Base-by-base conservation (phyloP, 2,113 vertebrate species). In the Nycticryphes semicollaris region DNA sequence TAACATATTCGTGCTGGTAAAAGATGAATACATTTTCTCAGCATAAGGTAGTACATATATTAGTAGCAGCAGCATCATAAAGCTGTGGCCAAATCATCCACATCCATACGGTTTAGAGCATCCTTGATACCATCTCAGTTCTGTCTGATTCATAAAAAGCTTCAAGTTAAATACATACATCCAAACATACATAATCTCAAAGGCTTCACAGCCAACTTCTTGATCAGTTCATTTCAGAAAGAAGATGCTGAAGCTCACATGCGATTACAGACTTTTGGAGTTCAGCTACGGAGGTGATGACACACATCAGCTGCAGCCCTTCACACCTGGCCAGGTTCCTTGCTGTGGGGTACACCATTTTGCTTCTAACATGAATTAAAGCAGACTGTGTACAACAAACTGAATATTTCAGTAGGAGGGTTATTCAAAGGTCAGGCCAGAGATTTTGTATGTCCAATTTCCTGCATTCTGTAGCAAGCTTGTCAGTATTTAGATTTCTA, bases 351-450 rank as follows among this genome's bases (percentile, higher is more conserved):
- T n/a, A 35, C 57, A 33, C n/a, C 35, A 17, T 69, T 93, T 84
- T 57, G 27, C 66, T 89, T 81, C 94, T 85, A 88, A 96, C 21
- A 14, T 39, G 81, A 91, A 96, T 90, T 95, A 93, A 95, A 91
- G 84, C 85, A 96, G 93, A 93, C 75, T 33, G 25, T 57, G 69
- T 54, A 76, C 94, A 97, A 94, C 95, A 97, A 98, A 87, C 84
- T 24, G 86, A 96, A 64, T 93, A 84, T 81, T 94, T 93, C 97
- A 96, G 92, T 81, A 79, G 5, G 43, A 81, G 70, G 87, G 95
- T 96, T 94, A 92, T 78, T 94, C 89, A 95, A 96, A 98, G 95
- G 95, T 96, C 97, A 97, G 78, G 24, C 30, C 68, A 94, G 84
- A 82, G 84, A 89, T 96, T 96, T 85, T 67, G n/a, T 48, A 67